These are phyloP conservation scores for Itoplectis maculator DNA, from an alignment of 2,888 invertebrate species.

Conservation along the genomic window DNA sequence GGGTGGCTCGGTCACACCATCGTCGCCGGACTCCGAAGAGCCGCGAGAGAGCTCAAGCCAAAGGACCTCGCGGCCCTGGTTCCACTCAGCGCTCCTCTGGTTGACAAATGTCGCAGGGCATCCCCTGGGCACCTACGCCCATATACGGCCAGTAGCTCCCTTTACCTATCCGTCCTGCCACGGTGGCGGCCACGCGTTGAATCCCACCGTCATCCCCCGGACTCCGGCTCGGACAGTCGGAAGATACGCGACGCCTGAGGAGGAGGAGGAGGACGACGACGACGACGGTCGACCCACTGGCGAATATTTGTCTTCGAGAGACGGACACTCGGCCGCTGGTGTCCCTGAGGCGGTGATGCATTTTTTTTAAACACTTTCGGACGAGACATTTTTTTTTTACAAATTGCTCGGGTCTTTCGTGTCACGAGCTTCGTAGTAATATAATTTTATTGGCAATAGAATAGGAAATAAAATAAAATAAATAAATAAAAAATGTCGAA, in stretches of 20 bases:
- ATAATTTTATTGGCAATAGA: too few species aligned
- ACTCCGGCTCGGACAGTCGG: conserved; percentile 57
- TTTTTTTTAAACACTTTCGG: background rate
- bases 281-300: conserved; percentile 13
- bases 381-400: too few species aligned
- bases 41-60: conserved; percentile 47
- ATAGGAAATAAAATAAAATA: too few species aligned
- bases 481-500: too few species aligned
- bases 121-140: conserved; percentile 76
- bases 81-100: conserved; percentile 82
- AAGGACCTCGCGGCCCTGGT: conserved; percentile 65
- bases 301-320: conserved; percentile 30
- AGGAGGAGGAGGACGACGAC: too few species aligned
- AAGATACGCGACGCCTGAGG: conserved; percentile 39
- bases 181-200: conserved; percentile 49
- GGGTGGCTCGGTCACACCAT: conserved; percentile 54
- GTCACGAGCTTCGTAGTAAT: too few species aligned
- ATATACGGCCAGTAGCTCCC: too few species aligned
- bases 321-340: background rate
- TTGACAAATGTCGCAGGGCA: conserved; percentile 84
- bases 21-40: conserved; percentile 45
- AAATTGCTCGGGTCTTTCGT: too few species aligned
- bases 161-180: conserved; percentile 53
- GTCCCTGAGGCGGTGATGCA: background rate
- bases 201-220: conserved; percentile 53